Evolutionary conservation across 2,113 vertebrate species (phyloP).

Genomic region (Lichenostomus cassidix): DNA sequence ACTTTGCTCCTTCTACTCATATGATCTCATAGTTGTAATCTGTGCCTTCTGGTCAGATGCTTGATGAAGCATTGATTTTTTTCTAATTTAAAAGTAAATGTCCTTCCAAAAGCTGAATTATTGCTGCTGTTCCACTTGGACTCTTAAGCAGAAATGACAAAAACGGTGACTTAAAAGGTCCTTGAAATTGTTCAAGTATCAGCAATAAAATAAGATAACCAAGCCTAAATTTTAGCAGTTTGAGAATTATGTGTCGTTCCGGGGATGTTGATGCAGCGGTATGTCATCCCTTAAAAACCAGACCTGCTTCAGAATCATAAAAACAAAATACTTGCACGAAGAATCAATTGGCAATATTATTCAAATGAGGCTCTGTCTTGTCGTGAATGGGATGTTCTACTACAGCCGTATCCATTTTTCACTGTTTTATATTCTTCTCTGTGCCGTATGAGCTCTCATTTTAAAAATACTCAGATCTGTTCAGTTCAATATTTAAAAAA

Average conservation of each 20-base stretch:
- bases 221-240: not conserved
- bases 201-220: not conserved
- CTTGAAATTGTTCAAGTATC: not conserved
- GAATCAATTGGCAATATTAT: not conserved
- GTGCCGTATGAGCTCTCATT: slow-evolving; percentile 5
- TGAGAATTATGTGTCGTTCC: not conserved
- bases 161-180: not conserved
- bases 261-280: not conserved
- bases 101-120: not conserved
- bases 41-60: slow-evolving; percentile 21
- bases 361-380: slow-evolving; percentile 1
- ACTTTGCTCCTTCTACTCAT: not conserved
- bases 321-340: not conserved
- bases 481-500: not conserved
- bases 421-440: not conserved
- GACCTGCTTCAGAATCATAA: not conserved
- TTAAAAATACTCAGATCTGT: not conserved
- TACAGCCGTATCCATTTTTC: not conserved
- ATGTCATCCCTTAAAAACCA: not conserved
- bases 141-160: not conserved
- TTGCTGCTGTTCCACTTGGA: slow-evolving; percentile 4
- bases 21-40: not conserved
- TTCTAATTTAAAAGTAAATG: not conserved
- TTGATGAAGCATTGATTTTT: not conserved
- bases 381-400: not conserved